Evolutionary conservation across 2,888 invertebrate genomes (phyloP).

Genomic region (Apamea sordens): DNA sequence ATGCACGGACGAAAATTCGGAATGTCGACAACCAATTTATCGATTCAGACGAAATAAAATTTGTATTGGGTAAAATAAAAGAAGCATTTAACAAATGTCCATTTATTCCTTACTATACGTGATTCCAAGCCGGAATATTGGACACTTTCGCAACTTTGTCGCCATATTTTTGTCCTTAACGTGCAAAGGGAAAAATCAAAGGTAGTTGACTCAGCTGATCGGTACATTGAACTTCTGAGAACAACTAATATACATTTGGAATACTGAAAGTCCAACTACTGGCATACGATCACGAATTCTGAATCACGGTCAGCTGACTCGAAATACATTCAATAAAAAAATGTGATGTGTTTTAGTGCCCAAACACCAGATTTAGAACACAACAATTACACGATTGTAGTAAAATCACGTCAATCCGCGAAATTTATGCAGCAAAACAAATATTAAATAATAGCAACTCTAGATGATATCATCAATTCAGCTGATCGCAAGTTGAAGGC

Average conservation of each 20-base stretch:
- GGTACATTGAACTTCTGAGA: conserved; percentile 85
- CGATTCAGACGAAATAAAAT: conserved; percentile 65
- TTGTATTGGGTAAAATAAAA: conserved; percentile 58
- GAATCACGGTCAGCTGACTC: conserved; percentile 75
- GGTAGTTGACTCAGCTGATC: conserved; percentile 86
- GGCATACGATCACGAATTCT: conserved; percentile 66
- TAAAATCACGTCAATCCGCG: conserved; percentile 59
- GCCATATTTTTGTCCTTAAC: conserved; percentile 72
- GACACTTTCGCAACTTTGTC: conserved; percentile 81
- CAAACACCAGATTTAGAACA: conserved; percentile 41
- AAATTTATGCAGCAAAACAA: conserved; percentile 73
- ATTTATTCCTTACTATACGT: conserved; percentile 68
- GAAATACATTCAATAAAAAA: conserved; percentile 52
- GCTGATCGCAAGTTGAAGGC: conserved; percentile 88
- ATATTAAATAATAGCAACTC: conserved; percentile 75
- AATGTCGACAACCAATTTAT: conserved; percentile 68
- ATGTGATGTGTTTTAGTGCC: conserved; percentile 37
- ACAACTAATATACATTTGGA: conserved; percentile 76
- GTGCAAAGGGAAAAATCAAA: conserved; percentile 74
- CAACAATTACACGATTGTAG: conserved; percentile 41
- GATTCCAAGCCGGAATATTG: conserved; percentile 77
- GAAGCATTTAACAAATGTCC: conserved; percentile 63
- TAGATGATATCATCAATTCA: conserved; percentile 85
- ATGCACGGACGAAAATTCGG: conserved; percentile 68
- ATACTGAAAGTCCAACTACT: conserved; percentile 74